Evolutionary conservation across 2,888 invertebrate species (phyloP), one percentile per base, ranked within the genome.

Genomic region (Phasia obesa): DNA sequence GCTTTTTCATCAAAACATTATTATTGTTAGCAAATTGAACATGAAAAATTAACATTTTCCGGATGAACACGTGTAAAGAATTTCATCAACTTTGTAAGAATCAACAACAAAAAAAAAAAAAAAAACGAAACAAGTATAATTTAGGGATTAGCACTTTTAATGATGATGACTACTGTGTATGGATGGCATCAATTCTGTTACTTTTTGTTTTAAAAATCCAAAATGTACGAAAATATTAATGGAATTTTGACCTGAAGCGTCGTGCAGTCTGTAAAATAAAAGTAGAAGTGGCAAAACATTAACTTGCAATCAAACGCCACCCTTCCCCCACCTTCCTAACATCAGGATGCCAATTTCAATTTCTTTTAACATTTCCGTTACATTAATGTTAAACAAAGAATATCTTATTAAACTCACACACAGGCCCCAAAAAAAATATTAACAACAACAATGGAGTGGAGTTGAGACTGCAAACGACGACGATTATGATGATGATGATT

Each of bases 41-140:
- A 78, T 78, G 51, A 70, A 75, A 64, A 75, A 75, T 78, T 75
- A 76, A 60, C 55, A 65, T 74, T 83, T 82, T 82, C 78, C 74
- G 74, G 55, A 51, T 53, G 73, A 81, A 84, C 80, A 77, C 82
- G 82, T 84, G 79, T 70, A 21, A 53, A 79, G 82, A 79, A 84
- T 84, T 79, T 76, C 74, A 75, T 47, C 60, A 57, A 25, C 57
- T 57, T 62, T 3, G 38, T 5, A 53, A 53, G n/a, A n/a, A n/a
- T n/a, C n/a, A n/a, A n/a, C n/a, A n/a, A n/a, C n/a, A n/a, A n/a
- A n/a, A n/a, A n/a, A n/a, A n/a, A n/a, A n/a, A n/a, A n/a, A 19
- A 31, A 65, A 5, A 60, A 47, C 2, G 13, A 53, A 51, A 27
- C 17, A 62, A 35, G 38, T 3, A 67, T 53, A 60, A 67, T 65